Evolutionary conservation across 2,888 invertebrate genomes (phyloP), one percentile per base, ranked within the genome.

Genomic region (Polymixis flavicincta): DNA sequence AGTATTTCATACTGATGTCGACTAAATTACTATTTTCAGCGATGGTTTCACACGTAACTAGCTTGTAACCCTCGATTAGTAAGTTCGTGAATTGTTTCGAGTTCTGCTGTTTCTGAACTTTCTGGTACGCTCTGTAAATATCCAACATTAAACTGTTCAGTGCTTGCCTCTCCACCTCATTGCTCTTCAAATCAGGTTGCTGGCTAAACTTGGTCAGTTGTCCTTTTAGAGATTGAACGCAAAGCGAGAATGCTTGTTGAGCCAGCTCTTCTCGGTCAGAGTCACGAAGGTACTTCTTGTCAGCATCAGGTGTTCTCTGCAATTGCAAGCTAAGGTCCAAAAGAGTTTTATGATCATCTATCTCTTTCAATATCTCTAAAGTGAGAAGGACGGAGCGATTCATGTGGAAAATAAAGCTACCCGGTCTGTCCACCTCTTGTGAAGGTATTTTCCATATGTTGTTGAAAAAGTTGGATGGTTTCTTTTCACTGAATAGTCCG

Each of bases 381-480:
- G 99, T 96, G 52, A 99, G 97, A 37, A 97, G 97, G 4, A 99
- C 97, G 84, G 98, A 98, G 76, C 98, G 97, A 83, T 98, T 98
- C 98, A 99, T 98, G 91, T 99, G 99, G 54, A 98, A 98, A 0
- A 98, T 98, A 91, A 99, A 98, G 83, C 98, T 98, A 6, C 99
- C 99, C 0, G 99, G 98, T 79, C 99, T 97, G 91, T 99, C 99
- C 60, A 99, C 98, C 96, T 99, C 99, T 76, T 97, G 97, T 3
- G 98, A 97, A 0, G 99, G 99, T 91, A 99, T 98, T 86, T 99
- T 97, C 99, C 99, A 99, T 74, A 99, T 98, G 66, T 99, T 98
- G 95, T 99, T 98, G 88, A 99, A 99, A 90, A 99, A 98, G 93
- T 99, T 99, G 32, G 97, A 97, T 71, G 97, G 97, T 93, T 98